phyloP scores from a whole-genome alignment of 2,113 vertebrate species.

The Saccopteryx bilineata region DNA sequence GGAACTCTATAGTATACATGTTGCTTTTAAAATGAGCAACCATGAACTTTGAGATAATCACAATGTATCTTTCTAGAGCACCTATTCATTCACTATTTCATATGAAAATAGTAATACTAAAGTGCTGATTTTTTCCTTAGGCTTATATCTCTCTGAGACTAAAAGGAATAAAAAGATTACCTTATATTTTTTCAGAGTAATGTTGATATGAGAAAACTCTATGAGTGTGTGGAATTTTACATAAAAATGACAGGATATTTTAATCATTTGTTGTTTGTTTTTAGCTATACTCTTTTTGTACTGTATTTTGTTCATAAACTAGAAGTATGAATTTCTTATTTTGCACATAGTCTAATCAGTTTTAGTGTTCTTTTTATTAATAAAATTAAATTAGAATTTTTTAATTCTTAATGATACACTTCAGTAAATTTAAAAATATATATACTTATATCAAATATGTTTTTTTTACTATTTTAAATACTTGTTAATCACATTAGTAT shows the following conservation, averaged over 20 bases:
- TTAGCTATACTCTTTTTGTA: not conserved
- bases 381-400: not conserved
- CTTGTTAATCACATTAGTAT: not conserved
- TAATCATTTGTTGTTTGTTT: not conserved
- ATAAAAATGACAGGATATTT: not conserved
- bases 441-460: not conserved
- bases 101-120: not conserved
- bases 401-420: not conserved
- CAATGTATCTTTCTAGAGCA: not conserved
- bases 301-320: not conserved
- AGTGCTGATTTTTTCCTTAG: not conserved
- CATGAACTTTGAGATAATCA: not conserved
- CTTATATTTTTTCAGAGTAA: slow-evolving; percentile 28
- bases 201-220: not conserved
- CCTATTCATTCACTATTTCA: not conserved
- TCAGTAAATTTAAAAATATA: not conserved
- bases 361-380: not conserved
- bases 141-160: not conserved
- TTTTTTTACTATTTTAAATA: not conserved
- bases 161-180: not conserved
- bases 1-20: not conserved
- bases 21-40: not conserved
- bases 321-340: not conserved
- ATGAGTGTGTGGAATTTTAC: not conserved
- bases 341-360: not conserved